Conservation (phyloP, 2,113 vertebrate genomes). For the Mustela lutreola region DNA sequence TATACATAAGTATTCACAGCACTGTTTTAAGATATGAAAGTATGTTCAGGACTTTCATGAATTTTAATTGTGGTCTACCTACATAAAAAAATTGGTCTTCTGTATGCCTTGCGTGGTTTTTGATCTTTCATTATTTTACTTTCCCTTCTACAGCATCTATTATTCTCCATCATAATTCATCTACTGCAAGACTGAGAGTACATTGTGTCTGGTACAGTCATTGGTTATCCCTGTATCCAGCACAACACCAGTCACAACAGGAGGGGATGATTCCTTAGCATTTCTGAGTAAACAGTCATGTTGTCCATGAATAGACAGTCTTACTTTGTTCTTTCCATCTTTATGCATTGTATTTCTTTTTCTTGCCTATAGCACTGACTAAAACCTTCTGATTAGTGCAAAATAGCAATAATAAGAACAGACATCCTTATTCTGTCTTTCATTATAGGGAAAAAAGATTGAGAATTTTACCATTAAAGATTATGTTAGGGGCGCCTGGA, state of each 20-base stretch:
- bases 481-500: not conserved
- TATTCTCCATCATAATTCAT: not conserved
- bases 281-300: not conserved
- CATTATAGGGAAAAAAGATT: not conserved
- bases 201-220: not conserved
- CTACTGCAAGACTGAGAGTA: not conserved
- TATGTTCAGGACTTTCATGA: not conserved
- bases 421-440: not conserved
- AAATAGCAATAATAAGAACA: not conserved
- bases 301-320: not conserved
- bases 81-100: not conserved
- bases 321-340: not conserved
- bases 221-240: not conserved
- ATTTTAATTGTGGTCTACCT: not conserved
- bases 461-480: slow-evolving; percentile 10
- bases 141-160: not conserved
- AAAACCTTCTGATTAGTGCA: not conserved
- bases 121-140: not conserved
- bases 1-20: not conserved
- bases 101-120: not conserved
- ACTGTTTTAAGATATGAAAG: not conserved
- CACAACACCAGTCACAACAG: not conserved
- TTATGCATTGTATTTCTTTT: not conserved
- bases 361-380: not conserved
- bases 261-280: not conserved